Evolutionary conservation across 2,113 vertebrate genomes (phyloP), one percentile per base, ranked within the genome.

Genomic region (Aythya baeri): DNA sequence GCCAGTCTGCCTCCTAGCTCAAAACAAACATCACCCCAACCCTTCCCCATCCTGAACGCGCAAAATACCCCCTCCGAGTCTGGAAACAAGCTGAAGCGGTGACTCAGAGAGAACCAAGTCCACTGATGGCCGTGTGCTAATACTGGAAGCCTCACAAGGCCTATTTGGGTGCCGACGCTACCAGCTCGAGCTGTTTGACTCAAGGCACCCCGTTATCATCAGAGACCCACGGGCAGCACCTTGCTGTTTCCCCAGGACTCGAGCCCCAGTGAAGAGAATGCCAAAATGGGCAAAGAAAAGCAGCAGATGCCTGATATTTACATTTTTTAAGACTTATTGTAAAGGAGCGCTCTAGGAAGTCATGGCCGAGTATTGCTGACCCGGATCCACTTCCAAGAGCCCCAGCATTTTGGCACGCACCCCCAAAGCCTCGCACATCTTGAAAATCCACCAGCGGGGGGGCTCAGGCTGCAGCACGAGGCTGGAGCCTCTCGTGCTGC

Each of bases 281-380:
- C 59, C 77, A 55, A 29, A n/a, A 62, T 32, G 57, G 70, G 20
- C 72, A 75, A 72, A 75, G 38, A n/a, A 73, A 36, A 65, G 32
- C 17, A 63, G 4, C 18, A 63, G 61, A 9, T 9, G 50, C 17
- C 34, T 41, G 6, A 25, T 25, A 76, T 79, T 11, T 5, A 34
- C 12, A 3, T 43, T 44, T 66, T n/a, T 78, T 22, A 3, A 63
- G 71, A 73, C 11, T 23, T 31, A 44, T 16, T 52, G 72, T 88
- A 52, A 91, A 94, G 87, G 86, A 86, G 76, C 90, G 83, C 94
- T 91, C 73, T 20, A 78, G 76, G 90, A 96, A 96, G 90, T 68
- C 57, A 18, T 20, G 41, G 76, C 72, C 46, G 59, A 74, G 76
- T 13, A 84, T 61, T 93, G 94, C 72, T 86, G 88, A 91, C 90